Percentiles rank a stretch among this genome's conserved stretches.
Evolutionary conservation across 2,888 invertebrate genomes (phyloP).

Genomic region (Sphaeridia pumilis): DNA sequence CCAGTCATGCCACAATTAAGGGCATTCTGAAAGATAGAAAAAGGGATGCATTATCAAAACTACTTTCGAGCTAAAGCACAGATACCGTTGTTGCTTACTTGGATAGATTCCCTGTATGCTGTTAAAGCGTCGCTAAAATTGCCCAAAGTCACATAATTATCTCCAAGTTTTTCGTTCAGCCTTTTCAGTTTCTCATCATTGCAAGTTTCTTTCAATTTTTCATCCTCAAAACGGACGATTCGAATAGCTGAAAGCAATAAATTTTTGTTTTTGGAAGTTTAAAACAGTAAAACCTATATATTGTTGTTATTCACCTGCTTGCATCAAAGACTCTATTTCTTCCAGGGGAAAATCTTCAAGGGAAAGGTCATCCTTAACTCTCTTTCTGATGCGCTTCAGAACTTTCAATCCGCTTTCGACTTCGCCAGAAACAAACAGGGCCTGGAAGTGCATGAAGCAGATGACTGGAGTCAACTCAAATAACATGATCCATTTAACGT

Average conservation of each 20-base stretch:
- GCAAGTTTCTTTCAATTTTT: slow-evolving; percentile 49
- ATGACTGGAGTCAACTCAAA: neutral
- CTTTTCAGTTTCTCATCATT: slow-evolving; percentile 51
- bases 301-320: slow-evolving; percentile 36
- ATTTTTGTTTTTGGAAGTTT: no score
- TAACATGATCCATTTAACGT: neutral
- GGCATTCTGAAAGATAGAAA: slow-evolving; percentile 26
- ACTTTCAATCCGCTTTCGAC: slow-evolving; percentile 59
- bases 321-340: slow-evolving; percentile 53
- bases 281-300: no score
- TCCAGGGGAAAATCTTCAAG: slow-evolving; percentile 44
- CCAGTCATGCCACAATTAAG: slow-evolving; percentile 13
- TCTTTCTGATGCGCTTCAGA: slow-evolving; percentile 63
- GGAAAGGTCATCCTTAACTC: slow-evolving; percentile 51
- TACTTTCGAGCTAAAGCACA: no score
- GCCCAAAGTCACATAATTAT: slow-evolving; percentile 59
- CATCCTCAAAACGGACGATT: slow-evolving; percentile 51
- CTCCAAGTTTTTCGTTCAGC: slow-evolving; percentile 72
- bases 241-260: slow-evolving; percentile 7
- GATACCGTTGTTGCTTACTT: no score
- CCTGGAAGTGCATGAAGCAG: slow-evolving; percentile 33
- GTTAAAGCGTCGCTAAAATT: slow-evolving; percentile 61
- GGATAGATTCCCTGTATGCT: slow-evolving; percentile 68
- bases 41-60: no score
- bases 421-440: slow-evolving; percentile 56